Percentiles rank a stretch among this genome's conserved stretches.
These are phyloP conservation scores for Gobio gobio DNA, from an alignment of 2,113 vertebrate genomes.

Conservation along the genomic window DNA sequence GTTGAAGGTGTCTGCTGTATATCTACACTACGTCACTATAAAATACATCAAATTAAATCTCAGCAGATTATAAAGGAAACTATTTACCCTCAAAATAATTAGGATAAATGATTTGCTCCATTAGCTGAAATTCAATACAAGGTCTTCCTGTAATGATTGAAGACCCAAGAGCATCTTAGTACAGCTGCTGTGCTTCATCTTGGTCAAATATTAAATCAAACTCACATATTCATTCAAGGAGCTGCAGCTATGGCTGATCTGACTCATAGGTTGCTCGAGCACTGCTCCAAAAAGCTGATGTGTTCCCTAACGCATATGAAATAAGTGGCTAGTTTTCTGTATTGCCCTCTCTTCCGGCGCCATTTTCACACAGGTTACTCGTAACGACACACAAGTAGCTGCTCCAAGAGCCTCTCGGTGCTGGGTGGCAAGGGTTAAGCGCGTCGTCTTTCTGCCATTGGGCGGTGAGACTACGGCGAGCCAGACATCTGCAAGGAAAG, in stretches of 20 bases:
- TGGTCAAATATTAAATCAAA: conserved; percentile 11
- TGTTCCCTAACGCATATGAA: neutral
- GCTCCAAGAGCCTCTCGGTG: conserved; percentile 25
- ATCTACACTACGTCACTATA: neutral
- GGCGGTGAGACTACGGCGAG: conserved; percentile 73
- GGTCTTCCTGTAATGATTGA: neutral
- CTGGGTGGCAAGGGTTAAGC: conserved; percentile 71
- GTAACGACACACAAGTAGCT: conserved; percentile 41
- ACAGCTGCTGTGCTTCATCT: conserved; percentile 2
- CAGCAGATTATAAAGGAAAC: neutral
- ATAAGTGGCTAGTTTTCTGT: neutral
- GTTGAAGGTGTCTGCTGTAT: neutral
- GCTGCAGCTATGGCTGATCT: conserved; percentile 5
- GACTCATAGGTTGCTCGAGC: neutral
- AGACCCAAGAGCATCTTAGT: neutral
- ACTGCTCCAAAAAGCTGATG: neutral
- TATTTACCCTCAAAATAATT: neutral
- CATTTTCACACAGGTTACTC: conserved; percentile 55
- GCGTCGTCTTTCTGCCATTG: conserved; percentile 56
- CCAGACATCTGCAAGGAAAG: conserved; percentile 62
- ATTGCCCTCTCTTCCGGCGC: conserved; percentile 43
- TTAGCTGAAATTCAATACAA: neutral
- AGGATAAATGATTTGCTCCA: neutral
- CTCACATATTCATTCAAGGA: conserved; percentile 16
- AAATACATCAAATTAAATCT: neutral